Base-by-base conservation (phyloP, 2,797 vertebrate species). In the Enteromius mattozi region DNA sequence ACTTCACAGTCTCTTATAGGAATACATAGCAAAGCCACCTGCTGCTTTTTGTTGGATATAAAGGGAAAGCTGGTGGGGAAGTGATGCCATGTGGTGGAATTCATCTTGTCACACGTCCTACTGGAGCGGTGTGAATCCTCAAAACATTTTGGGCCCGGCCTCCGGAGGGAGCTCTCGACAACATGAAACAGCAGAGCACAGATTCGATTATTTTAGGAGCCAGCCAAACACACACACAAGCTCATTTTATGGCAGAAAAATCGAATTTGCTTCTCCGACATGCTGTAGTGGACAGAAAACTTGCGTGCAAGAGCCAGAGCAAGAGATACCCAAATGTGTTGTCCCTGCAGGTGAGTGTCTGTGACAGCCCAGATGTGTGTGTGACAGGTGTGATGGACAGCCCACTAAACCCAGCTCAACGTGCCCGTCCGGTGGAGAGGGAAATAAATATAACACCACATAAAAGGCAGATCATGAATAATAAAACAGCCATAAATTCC, bases 381-480 rank as follows among this genome's bases (percentile, higher is more conserved):
- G 49, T 76, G 82, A 83, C 83, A 83, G 84, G 78, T 59, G 84
- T 88, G 84, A 87, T 88, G 83, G 88, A 89, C 87, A 88, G 83
- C 86, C 85, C 69, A 82, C 91, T 91, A 91, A 93, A 91, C 93
- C 91, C 92, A 88, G 86, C 88, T 90, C 92, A 91, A 92, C 88
- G 89, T 90, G 51, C 77, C 81, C 80, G 83, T 89, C 83, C 85
- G 74, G 54, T 88, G 82, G 86, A 87, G 84, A 90, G 88, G 72
- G 89, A 85, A 90, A 96, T 94, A 95, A 94, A 96, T 95, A 95
- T 95, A 89, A 77, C 91, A 88, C 88, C 92, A 92, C 93, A 95
- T 95, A 94, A 95, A 95, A 94, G 94, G 92, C 91, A 92, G 91
- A 94, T 95, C 95, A 96, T 96, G 95, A 95, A 95, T 95, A 95